Percentiles rank a stretch among this genome's conserved stretches.
These are phyloP conservation scores for Abscondita cerata DNA, from an alignment of 2,888 invertebrate species.

Conservation along the genomic window DNA sequence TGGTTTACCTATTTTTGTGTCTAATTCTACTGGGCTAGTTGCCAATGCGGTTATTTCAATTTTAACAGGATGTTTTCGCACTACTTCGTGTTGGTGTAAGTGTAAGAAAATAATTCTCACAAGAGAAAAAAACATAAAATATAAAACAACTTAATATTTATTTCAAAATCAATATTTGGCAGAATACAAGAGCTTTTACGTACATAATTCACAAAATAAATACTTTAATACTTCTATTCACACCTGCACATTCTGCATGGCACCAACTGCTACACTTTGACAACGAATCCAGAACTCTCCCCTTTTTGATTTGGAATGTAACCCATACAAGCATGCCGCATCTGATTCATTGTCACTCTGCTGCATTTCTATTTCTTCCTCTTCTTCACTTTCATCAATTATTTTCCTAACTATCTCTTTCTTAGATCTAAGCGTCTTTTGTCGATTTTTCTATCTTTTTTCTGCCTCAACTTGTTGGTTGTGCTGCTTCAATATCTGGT, in stretches of 20 bases:
- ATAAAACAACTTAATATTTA: no score
- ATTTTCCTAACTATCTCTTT: no score
- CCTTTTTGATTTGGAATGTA: background rate
- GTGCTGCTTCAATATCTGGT: background rate
- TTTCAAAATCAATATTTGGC: no score
- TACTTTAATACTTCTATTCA: background rate
- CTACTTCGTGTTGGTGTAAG: no score
- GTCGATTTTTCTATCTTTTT: background rate
- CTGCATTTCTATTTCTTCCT: background rate
- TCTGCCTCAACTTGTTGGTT: background rate
- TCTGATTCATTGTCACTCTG: background rate
- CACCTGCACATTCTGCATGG: slow-evolving; percentile 4
- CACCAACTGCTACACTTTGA: slow-evolving; percentile 4
- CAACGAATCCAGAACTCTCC: slow-evolving; percentile 3
- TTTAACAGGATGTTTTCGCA: no score
- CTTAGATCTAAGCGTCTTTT: background rate
- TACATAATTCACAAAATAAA: no score
- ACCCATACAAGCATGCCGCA: background rate
- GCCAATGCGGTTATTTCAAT: no score
- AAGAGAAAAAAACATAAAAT: no score
- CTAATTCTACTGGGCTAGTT: no score
- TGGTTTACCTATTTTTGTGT: no score
- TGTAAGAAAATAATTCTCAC: no score
- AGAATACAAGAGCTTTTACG: no score
- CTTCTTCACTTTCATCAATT: slow-evolving; percentile 5